A percentile compares a stretch with the other conserved stretches of the same genome.
Conservation (phyloP, 2,113 vertebrate species). For the Hippocampus mohnikei region DNA sequence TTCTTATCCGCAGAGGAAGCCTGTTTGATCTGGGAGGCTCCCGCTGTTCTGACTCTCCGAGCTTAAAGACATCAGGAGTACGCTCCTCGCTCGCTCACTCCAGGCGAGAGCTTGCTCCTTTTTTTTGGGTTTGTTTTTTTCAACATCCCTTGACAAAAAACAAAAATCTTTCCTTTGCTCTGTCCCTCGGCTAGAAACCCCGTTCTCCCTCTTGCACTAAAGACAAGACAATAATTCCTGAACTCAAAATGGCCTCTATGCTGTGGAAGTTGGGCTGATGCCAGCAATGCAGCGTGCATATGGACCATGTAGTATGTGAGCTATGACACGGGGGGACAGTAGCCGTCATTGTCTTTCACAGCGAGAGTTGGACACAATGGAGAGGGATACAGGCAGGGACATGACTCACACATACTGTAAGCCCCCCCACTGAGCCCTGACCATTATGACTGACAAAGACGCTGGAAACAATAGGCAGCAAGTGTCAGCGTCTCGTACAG, state of each 20-base stretch:
- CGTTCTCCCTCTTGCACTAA: constrained; percentile 36
- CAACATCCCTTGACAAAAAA: constrained; percentile 10
- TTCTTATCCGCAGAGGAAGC: constrained; percentile 57
- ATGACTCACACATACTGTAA: constrained; percentile 58
- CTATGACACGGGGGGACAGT: constrained; percentile 59
- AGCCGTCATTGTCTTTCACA: constrained; percentile 55
- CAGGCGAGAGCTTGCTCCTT: constrained; percentile 17
- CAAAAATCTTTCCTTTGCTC: constrained; percentile 2
- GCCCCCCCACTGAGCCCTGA: constrained; percentile 33
- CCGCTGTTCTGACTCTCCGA: constrained; percentile 47
- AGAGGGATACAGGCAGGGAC: constrained; percentile 61
- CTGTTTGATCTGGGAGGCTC: constrained; percentile 62
- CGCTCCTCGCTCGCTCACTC: constrained; percentile 29
- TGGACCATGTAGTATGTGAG: constrained; percentile 50
- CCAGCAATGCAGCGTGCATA: constrained; percentile 47
- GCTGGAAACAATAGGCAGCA: constrained; percentile 42
- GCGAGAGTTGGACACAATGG: constrained; percentile 57
- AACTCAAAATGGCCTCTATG: constrained; percentile 48
- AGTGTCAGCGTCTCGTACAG: constrained; percentile 29
- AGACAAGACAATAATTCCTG: constrained; percentile 56
- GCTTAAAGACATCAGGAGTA: constrained; percentile 42
- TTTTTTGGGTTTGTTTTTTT: not conserved
- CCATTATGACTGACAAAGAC: constrained; percentile 37
- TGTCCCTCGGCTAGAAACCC: constrained; percentile 12
- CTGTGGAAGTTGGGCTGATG: constrained; percentile 19